phyloP scores from a whole-genome alignment of 1,140 invertebrate genomes.

The Macrosteles quadrilineatus region DNA sequence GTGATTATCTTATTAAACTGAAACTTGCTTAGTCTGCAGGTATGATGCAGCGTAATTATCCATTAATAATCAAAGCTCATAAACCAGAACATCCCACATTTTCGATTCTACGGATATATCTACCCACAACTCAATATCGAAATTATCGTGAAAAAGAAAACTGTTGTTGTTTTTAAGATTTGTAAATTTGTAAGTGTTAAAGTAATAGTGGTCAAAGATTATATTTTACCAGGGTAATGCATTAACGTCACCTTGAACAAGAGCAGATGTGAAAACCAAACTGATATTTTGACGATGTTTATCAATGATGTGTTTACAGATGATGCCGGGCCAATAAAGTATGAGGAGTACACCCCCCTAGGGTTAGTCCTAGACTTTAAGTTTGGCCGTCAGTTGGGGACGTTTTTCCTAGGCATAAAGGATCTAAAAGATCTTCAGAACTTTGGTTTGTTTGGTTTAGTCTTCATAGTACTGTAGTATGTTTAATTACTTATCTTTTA shows the following conservation, averaged over 20 bases:
- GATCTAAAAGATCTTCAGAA: slow-evolving; percentile 32
- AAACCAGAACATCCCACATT: too few species aligned
- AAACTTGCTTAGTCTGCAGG: too few species aligned
- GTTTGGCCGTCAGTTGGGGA: slow-evolving; percentile 60
- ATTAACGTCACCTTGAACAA: background rate
- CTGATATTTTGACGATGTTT: slow-evolving; percentile 52
- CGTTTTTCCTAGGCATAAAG: slow-evolving; percentile 45
- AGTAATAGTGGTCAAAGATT: background rate
- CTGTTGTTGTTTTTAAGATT: too few species aligned
- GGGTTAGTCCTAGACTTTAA: slow-evolving; percentile 77
- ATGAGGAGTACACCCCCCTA: slow-evolving; percentile 63
- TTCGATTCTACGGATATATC: too few species aligned
- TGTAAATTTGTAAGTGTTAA: too few species aligned
- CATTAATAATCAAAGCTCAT: too few species aligned
- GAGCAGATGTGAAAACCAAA: slow-evolving; percentile 61
- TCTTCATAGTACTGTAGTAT: too few species aligned
- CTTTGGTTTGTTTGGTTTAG: slow-evolving; percentile 36
- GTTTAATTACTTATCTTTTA: too few species aligned
- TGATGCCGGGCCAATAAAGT: slow-evolving; percentile 66
- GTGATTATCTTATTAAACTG: too few species aligned
- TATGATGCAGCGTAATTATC: too few species aligned
- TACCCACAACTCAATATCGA: too few species aligned
- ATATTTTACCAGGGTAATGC: background rate
- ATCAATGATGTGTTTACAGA: slow-evolving; percentile 48
- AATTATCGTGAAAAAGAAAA: too few species aligned